phyloP scores from a whole-genome alignment of 2,113 vertebrate genomes.

The Gymnogyps californianus region DNA sequence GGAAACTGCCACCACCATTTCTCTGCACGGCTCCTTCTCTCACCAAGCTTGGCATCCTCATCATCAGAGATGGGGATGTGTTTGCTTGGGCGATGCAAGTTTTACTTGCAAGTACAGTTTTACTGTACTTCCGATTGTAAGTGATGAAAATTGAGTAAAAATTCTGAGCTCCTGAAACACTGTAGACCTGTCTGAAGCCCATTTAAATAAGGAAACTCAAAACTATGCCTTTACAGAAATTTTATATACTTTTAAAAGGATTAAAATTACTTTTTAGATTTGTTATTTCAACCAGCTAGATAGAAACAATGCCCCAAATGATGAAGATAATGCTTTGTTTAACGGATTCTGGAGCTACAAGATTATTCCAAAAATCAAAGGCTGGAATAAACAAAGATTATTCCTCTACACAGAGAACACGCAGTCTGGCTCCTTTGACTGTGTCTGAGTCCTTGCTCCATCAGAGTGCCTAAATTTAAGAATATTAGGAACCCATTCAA shows the following conservation, averaged over 20 bases:
- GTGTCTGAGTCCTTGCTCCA: neutral
- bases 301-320: neutral
- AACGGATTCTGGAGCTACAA: neutral
- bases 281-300: neutral
- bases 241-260: neutral
- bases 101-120: neutral
- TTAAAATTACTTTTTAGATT: neutral
- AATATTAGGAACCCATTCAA: neutral
- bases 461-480: neutral
- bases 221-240: neutral
- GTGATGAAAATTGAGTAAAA: neutral
- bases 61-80: rapidly evolving
- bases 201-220: neutral
- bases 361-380: neutral
- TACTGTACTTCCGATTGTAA: neutral
- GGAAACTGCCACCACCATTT: neutral
- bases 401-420: neutral
- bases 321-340: neutral
- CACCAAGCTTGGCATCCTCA: neutral
- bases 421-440: neutral
- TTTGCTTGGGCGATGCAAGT: neutral
- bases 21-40: too few relatives aligned
- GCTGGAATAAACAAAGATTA: neutral
- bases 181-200: neutral
- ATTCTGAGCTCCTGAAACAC: neutral